Evolutionary conservation across 2,888 invertebrate genomes (phyloP).

Genomic region (Cerceris rybyensis): DNA sequence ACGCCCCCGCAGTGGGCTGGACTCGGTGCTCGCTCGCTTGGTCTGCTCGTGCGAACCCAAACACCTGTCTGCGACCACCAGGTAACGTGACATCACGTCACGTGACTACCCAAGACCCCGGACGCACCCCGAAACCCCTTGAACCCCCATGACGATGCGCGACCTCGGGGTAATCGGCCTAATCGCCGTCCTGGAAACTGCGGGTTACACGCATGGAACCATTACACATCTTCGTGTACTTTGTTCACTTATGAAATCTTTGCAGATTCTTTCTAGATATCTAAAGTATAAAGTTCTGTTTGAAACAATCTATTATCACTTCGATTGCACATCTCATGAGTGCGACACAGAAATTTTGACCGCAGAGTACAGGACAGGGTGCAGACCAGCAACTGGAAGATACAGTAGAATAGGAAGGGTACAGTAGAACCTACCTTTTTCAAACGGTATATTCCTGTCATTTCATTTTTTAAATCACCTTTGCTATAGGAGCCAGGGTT

Average conservation of each 20-base stretch:
- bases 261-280: too few relatives aligned
- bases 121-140: slow-evolving; percentile 42
- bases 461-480: too few relatives aligned
- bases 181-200: slow-evolving; percentile 70
- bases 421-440: too few relatives aligned
- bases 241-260: neutral
- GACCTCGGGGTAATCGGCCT: slow-evolving; percentile 68
- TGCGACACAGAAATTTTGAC: too few relatives aligned
- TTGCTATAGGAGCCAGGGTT: too few relatives aligned
- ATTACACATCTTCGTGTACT: neutral
- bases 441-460: too few relatives aligned
- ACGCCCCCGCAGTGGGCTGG: slow-evolving; percentile 34
- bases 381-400: too few relatives aligned
- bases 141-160: slow-evolving; percentile 30
- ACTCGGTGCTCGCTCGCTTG: slow-evolving; percentile 31
- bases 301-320: too few relatives aligned
- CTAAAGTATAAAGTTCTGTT: too few relatives aligned
- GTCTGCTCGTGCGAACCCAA: slow-evolving; percentile 64
- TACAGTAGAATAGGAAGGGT: too few relatives aligned
- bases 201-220: slow-evolving; percentile 41
- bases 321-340: too few relatives aligned
- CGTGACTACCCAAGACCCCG: slow-evolving; percentile 63
- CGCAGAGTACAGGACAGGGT: too few relatives aligned
- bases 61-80: slow-evolving; percentile 67
- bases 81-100: slow-evolving; percentile 77